Evolutionary conservation across 2,888 invertebrate genomes (phyloP), one percentile per base, ranked within the genome.

Genomic region (Leptarthrus brevirostris): DNA sequence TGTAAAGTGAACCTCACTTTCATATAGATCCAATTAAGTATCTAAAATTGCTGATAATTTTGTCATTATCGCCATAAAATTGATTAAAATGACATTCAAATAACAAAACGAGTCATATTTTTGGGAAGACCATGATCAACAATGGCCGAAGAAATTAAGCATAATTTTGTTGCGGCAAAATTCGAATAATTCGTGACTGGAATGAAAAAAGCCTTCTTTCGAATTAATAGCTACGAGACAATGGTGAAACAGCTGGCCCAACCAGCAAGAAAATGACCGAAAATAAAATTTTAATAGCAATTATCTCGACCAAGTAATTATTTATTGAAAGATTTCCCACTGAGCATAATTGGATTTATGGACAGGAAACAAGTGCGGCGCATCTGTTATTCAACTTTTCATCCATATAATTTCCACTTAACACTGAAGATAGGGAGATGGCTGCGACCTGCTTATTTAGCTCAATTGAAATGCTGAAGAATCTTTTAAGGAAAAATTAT

Each of bases 61-160:
- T 64, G 44, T 64, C 44, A 64, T 64, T 44, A 44, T 44, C 64
- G 64, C 44, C 44, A 64, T 44, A 20, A 64, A 47, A 64, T 61
- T 61, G 20, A 61, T 61, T 22, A 64, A 64, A 64, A 64, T 40
- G 24, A 24, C 47, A 44, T 24, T n/a, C 64, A 44, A 24, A 64
- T 64, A 14, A 24, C 47, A 40, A 24, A 44, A 64, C 44, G 47
- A 24, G 22, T 24, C 24, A 44, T 16, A 44, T 64, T 64, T 64
- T 22, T 64, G 20, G 61, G 40, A 40, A 12, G 36, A 6, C 18
- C 4, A 16, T 3, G 36, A 14, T 36, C 16, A 16, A 58, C 58
- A 58, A 58, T 36, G 58, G 40, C n/a, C 5, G 30, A 22, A 34
- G 18, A 58, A 58, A 58, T 58, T 36, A 58, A 58, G 36, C 36